phyloP scores from a whole-genome alignment of 2,797 vertebrate species.

The Epinephelus malabaricus region DNA sequence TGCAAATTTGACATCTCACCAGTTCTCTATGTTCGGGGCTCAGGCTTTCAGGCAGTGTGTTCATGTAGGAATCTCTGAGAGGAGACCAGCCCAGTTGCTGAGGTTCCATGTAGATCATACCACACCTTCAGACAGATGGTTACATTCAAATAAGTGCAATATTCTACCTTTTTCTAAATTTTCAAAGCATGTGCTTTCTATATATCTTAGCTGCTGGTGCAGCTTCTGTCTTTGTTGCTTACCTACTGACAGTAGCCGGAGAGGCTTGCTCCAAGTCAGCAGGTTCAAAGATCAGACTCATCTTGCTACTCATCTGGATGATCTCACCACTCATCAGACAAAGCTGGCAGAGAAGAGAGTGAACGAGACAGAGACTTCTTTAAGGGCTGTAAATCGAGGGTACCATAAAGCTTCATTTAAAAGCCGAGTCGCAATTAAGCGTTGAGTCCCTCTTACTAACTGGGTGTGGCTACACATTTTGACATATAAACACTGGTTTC shows the following conservation, averaged over 20 bases:
- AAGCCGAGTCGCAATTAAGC: no score
- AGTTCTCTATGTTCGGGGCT: slow-evolving; percentile 86
- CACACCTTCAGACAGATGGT: slow-evolving; percentile 86
- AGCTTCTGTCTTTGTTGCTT: slow-evolving; percentile 15
- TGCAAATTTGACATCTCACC: slow-evolving; percentile 78
- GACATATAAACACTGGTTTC: no score
- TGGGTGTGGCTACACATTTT: no score
- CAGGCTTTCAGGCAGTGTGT: slow-evolving; percentile 88
- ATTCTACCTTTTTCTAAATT: background rate
- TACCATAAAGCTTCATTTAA: no score
- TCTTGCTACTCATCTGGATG: slow-evolving; percentile 96
- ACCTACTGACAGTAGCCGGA: slow-evolving; percentile 97
- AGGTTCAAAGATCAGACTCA: slow-evolving; percentile 96
- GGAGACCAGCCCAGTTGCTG: slow-evolving; percentile 94
- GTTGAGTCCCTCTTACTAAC: no score
- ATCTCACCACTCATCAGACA: slow-evolving; percentile 98
- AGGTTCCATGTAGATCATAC: slow-evolving; percentile 98
- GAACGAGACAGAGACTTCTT: background rate
- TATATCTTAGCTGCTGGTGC: background rate
- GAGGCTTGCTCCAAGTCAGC: slow-evolving; percentile 95
- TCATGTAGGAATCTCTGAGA: slow-evolving; percentile 94
- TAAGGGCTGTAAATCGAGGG: background rate
- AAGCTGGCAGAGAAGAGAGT: slow-evolving; percentile 82
- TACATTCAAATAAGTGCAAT: slow-evolving; percentile 12
- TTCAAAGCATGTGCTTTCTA: background rate